phyloP scores from a whole-genome alignment of 2,888 invertebrate species.

The Hipparchia sbordonii region DNA sequence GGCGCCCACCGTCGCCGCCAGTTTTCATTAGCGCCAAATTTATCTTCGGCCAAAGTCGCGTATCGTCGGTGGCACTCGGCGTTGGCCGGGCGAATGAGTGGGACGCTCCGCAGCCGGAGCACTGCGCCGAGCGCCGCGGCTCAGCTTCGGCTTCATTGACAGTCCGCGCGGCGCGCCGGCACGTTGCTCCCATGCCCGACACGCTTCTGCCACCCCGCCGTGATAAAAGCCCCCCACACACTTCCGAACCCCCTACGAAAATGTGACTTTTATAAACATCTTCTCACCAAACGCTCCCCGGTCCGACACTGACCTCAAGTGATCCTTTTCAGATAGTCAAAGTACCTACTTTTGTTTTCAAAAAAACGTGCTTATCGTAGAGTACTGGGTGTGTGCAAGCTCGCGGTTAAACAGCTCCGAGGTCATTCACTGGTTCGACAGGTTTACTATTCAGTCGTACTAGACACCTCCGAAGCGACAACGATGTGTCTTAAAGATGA shows the following conservation, averaged over 20 bases:
- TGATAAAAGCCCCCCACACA: conserved; percentile 49
- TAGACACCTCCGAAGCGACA: conserved; percentile 39
- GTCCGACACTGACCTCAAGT: conserved; percentile 33
- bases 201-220: conserved; percentile 50
- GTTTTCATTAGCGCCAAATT: conserved; percentile 80
- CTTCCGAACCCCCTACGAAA: conserved; percentile 55
- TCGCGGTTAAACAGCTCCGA: conserved; percentile 65
- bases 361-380: conserved; percentile 53
- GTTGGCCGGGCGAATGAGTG: conserved; percentile 61
- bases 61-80: conserved; percentile 52
- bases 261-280: conserved; percentile 54
- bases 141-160: conserved; percentile 43
- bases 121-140: conserved; percentile 29
- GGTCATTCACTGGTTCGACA: conserved; percentile 77
- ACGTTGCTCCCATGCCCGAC: conserved; percentile 51
- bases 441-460: conserved; percentile 55
- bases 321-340: conserved; percentile 29
- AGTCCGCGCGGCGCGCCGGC: conserved; percentile 51
- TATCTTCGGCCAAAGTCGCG: conserved; percentile 77
- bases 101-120: conserved; percentile 50
- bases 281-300: conserved; percentile 23
- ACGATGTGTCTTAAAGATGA: conserved; percentile 38
- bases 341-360: conserved; percentile 28
- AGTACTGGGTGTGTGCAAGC: conserved; percentile 55
- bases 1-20: conserved; percentile 68